Evolutionary conservation across 1,140 invertebrate genomes (phyloP).

Genomic region (Diuraphis noxia): DNA sequence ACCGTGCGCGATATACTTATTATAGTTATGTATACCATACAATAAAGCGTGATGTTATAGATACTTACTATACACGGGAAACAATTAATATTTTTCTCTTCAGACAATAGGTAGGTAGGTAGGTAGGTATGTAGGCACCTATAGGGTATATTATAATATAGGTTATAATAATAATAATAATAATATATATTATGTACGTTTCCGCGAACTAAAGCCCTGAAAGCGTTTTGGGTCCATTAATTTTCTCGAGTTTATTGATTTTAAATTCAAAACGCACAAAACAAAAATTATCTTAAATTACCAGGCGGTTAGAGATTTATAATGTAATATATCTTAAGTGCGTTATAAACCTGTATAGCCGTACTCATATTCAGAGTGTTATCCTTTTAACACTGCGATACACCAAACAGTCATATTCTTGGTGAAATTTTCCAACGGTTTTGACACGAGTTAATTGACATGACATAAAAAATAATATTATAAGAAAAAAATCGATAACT

Average conservation of each 20-base stretch:
- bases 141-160: too few species aligned
- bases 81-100: not conserved
- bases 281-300: slow-evolving; percentile 21
- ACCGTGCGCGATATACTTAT: not conserved
- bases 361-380: not conserved
- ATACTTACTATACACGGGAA: not conserved
- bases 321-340: not conserved
- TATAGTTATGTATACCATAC: not conserved
- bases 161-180: not conserved
- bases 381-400: too few species aligned
- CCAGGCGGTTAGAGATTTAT: not conserved
- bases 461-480: too few species aligned
- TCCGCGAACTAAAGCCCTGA: not conserved
- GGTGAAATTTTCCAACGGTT: not conserved
- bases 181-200: not conserved
- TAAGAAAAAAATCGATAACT: not conserved
- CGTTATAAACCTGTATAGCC: not conserved
- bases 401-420: not conserved
- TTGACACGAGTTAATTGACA: not conserved
- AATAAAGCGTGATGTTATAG: not conserved
- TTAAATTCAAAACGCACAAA: slow-evolving; percentile 26
- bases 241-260: not conserved
- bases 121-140: too few species aligned
- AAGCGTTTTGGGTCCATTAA: slow-evolving; percentile 15
- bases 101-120: too few species aligned